Conservation (phyloP, 2,888 invertebrate species). For the Epinotia ramella region DNA sequence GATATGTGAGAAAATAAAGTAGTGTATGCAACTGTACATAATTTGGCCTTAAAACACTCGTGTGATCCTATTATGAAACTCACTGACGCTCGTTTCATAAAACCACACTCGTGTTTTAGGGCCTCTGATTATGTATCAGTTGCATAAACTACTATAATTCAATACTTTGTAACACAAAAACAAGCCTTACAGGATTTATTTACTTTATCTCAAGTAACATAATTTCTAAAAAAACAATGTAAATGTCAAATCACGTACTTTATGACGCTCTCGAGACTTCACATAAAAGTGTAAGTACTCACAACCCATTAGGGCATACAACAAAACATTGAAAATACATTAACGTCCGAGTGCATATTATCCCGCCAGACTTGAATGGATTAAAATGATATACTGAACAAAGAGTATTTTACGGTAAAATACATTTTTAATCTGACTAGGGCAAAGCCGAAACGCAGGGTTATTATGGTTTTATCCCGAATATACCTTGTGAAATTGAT, state of each 20-base stretch:
- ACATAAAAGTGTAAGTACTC: slow-evolving; percentile 21
- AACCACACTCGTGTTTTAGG: too few relatives aligned
- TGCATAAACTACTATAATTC: too few relatives aligned
- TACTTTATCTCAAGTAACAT: neutral
- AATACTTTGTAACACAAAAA: neutral
- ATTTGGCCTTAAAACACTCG: too few relatives aligned
- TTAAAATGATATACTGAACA: neutral
- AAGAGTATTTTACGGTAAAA: neutral
- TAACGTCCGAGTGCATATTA: slow-evolving; percentile 14
- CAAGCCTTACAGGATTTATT: neutral
- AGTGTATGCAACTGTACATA: too few relatives aligned
- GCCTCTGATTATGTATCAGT: too few relatives aligned
- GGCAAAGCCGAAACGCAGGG: too few relatives aligned
- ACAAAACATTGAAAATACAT: slow-evolving; percentile 34
- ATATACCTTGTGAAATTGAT: too few relatives aligned
- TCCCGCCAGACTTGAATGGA: neutral
- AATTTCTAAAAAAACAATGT: neutral
- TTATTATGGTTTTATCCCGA: too few relatives aligned
- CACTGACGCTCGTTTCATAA: too few relatives aligned
- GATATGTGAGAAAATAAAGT: too few relatives aligned
- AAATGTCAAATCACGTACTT: slow-evolving; percentile 2
- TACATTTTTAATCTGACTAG: neutral
- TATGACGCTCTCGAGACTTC: neutral
- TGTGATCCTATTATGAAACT: too few relatives aligned
- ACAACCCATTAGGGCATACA: slow-evolving; percentile 26